Evolutionary conservation across 2,113 vertebrate species (phyloP), one percentile per base, ranked within the genome.

Genomic region (Corythoichthys intestinalis): DNA sequence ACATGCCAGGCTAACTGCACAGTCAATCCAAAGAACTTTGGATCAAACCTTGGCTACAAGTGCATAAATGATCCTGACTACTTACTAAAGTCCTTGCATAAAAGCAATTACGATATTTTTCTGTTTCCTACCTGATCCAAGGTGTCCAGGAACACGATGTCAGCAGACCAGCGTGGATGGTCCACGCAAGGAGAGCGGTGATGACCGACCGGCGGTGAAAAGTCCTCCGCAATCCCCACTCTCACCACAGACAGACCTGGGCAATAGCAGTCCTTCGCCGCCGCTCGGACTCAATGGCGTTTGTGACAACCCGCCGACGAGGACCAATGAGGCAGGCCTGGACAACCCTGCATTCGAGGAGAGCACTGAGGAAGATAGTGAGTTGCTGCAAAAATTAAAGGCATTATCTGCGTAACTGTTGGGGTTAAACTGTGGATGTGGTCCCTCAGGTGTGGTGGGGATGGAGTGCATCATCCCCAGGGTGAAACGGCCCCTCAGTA

Each of bases 321-420:
- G 96, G 94, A 91, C 91, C 0, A 94, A 96, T 0, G 94, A 96
- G 13, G 91, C 94, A 0, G 77, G 94, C 72, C 90, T 95, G 0
- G 96, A 99, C 86, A 98, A 97, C 87, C 95, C 93, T 0, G 94
- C 94, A 81, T 98, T 97, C 39, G 96, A 99, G 77, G 96, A 97
- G 89, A 95, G 70, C 88, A 88, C 90, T 0, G 91, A 91, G 70
- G 90, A 94, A 70, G 95, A 98, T 77, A 91, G 96, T 99, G 92
- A 81, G 96, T 94, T 6, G 0, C 53, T 28, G 34, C 3, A 11
- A 52, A 35, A 13, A 28, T 28, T 5, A 46, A 46, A 49, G 6
- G 13, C 5, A 28, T 52, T 2, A 2, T 38, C 2, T 13, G 34
- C 20, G n/a, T 9, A 10, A 8, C 49, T n/a, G 53, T 14, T 14